phyloP scores from a whole-genome alignment of 35 echinoderm and acorn worm species.

The Apostichopus japonicus region DNA sequence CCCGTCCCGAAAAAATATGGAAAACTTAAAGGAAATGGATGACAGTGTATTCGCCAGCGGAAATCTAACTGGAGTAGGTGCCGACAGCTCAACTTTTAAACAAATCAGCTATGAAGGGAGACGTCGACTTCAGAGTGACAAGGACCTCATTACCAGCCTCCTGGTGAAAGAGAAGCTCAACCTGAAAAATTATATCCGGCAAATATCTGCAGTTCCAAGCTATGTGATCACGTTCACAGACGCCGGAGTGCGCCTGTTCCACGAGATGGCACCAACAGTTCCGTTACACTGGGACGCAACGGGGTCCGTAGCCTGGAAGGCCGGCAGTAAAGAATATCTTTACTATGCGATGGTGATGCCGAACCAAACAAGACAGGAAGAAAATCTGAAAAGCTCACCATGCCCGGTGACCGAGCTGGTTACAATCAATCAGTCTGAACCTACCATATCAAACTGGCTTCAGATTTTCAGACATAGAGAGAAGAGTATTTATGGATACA shows the following conservation, averaged over 20 bases:
- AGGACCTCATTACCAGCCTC: neutral
- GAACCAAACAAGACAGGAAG: neutral
- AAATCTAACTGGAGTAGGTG: constrained; percentile 5
- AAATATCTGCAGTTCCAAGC: neutral
- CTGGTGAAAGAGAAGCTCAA: neutral
- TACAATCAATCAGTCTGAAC: neutral
- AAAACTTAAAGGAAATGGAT: neutral
- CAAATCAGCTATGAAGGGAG: constrained; percentile 28
- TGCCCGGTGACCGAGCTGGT: constrained; percentile 18
- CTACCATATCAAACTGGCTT: constrained; percentile 16
- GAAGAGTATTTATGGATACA: neutral
- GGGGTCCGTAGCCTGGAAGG: constrained; percentile 14
- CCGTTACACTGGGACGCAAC: constrained; percentile 44
- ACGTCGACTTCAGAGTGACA: constrained; percentile 4
- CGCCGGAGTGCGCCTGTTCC: constrained; percentile 2
- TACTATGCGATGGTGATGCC: constrained; percentile 29
- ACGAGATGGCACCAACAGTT: neutral
- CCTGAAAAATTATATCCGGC: constrained; percentile 12
- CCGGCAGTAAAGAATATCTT: neutral
- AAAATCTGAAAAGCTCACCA: neutral
- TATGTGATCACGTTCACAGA: constrained; percentile 22
- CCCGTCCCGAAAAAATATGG: neutral
- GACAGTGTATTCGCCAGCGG: neutral
- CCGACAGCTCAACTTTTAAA: neutral
- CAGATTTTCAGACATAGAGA: neutral